Conservation (phyloP, 2,113 vertebrate genomes). For the Lepidothrix coronata region DNA sequence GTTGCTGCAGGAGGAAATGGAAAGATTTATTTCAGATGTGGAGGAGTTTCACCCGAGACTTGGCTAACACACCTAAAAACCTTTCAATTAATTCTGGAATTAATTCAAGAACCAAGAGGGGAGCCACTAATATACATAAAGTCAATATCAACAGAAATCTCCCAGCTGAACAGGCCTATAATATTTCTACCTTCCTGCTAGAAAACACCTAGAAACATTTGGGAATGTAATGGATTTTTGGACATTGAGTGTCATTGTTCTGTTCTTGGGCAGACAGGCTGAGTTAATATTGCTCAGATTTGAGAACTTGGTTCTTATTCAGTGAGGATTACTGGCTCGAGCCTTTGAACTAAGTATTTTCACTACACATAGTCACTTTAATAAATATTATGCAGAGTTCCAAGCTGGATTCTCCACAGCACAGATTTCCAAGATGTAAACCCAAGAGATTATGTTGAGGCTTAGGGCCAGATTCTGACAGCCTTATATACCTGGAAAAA, state of each 20-base stretch:
- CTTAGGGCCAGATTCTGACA: background rate
- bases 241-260: conserved; percentile 53
- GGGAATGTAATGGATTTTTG: conserved; percentile 1
- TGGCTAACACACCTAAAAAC: background rate
- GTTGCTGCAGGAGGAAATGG: conserved; percentile 83
- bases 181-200: conserved; percentile 39
- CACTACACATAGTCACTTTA: background rate
- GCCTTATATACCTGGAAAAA: conserved; percentile 13
- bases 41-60: background rate
- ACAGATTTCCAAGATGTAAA: background rate
- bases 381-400: conserved; percentile 17
- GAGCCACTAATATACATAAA: background rate
- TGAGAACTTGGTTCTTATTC: conserved; percentile 21
- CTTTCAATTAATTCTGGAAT: conserved; percentile 13
- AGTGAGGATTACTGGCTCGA: background rate
- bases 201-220: background rate
- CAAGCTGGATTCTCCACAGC: background rate
- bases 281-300: conserved; percentile 37
- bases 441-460: background rate
- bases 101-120: background rate
- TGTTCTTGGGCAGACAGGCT: background rate
- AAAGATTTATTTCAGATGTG: conserved; percentile 33
- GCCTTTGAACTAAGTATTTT: conserved; percentile 35
- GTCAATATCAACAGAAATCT: conserved; percentile 57
- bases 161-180: background rate